Evolutionary conservation across 2,797 vertebrate genomes (phyloP).

Genomic region (Hemibagrus guttatus): DNA sequence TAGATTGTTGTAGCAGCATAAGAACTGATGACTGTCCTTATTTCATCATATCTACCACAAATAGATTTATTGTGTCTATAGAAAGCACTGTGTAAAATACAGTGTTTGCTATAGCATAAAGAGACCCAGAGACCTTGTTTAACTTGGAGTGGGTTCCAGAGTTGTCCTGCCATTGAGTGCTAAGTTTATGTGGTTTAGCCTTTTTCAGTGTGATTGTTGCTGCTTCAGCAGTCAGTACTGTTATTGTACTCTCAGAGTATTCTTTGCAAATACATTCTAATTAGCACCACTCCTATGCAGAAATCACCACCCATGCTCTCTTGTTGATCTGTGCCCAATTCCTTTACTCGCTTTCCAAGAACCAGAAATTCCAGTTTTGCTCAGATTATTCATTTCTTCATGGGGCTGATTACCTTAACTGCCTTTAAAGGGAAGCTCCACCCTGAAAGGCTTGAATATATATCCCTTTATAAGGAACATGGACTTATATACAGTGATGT

Average conservation of each 20-base stretch:
- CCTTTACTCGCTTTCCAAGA: not conserved
- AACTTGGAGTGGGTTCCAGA: not conserved
- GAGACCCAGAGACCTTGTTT: not conserved
- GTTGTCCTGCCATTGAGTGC: not conserved
- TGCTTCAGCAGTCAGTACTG: slow-evolving; percentile 12
- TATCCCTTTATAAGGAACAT: not conserved
- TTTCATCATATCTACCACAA: slow-evolving; percentile 8
- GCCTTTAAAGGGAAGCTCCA: not conserved
- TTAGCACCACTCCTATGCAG: slow-evolving; percentile 12
- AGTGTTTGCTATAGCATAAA: not conserved
- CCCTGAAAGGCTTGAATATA: not conserved
- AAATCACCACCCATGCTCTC: slow-evolving; percentile 4
- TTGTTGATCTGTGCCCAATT: not conserved
- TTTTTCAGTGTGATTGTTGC: not conserved
- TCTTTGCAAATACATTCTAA: slow-evolving; percentile 3
- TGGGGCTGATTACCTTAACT: slow-evolving; percentile 5
- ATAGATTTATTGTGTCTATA: slow-evolving; percentile 9
- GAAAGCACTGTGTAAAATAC: not conserved
- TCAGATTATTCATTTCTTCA: slow-evolving; percentile 3
- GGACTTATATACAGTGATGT: not conserved
- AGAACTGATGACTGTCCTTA: not conserved
- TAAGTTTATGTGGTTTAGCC: not conserved
- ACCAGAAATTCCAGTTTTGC: slow-evolving; percentile 42
- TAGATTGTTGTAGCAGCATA: not conserved
- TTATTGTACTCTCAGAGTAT: not conserved